Evolutionary conservation across 2,888 invertebrate genomes (phyloP).

Genomic region (Philhelius pedissequus): DNA sequence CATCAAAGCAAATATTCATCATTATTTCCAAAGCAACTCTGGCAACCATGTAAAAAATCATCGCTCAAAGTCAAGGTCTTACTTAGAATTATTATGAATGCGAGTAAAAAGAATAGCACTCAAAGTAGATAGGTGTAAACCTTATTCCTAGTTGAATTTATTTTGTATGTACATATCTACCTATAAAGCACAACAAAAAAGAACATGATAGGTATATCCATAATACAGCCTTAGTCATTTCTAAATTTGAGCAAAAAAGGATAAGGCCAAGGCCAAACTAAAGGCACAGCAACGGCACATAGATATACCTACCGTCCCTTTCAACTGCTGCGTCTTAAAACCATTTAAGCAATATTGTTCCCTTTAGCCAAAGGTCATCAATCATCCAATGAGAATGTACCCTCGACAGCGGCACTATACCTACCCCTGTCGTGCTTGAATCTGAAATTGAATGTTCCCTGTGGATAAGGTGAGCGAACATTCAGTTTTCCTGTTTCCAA

Average conservation of each 20-base stretch:
- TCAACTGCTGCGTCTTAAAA: background rate
- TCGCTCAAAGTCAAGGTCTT: conserved; percentile 60
- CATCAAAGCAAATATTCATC: no score
- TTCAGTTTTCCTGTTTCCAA: background rate
- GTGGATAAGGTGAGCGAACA: conserved; percentile 28
- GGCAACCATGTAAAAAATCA: conserved; percentile 29
- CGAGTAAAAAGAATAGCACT: background rate
- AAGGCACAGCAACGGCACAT: no score
- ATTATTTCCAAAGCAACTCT: background rate
- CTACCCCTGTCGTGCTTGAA: background rate
- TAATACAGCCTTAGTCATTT: conserved; percentile 28
- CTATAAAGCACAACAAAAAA: background rate
- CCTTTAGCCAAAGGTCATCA: conserved; percentile 54
- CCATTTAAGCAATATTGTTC: conserved; percentile 50
- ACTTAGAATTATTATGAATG: background rate
- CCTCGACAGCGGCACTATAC: background rate
- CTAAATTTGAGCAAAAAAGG: background rate
- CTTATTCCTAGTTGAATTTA: background rate
- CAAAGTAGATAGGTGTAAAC: background rate
- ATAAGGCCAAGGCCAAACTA: conserved; percentile 46
- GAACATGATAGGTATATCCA: no score
- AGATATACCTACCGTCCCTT: background rate
- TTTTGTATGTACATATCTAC: no score
- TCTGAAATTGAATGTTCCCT: conserved; percentile 20
- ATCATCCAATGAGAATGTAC: conserved; percentile 54